Evolutionary conservation across 2,888 invertebrate genomes (phyloP), one percentile per base, ranked within the genome.

Genomic region (Leucophora obtusa): DNA sequence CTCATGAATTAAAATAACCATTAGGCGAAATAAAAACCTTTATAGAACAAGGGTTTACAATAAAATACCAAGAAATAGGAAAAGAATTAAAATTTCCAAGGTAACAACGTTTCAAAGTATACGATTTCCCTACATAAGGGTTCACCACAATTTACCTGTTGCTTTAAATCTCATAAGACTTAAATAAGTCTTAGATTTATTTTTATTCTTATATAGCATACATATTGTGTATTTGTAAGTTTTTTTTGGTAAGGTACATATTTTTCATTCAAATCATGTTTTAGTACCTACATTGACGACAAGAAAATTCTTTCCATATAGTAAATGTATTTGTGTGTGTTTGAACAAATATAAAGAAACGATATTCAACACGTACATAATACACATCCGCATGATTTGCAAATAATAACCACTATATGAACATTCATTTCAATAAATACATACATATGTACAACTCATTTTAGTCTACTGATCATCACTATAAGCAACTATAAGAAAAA

Each of bases 381-480:
- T 79, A 28, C 65, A 74, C 58, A 74, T 79, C 70, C 75, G 65
- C 74, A 75, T 75, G 75, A 79, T 75, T 79, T 75, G 71, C 66
- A 75, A 79, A 79, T 71, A 71, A 79, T 75, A 75, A 79, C 35
- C 70, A 72, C 60, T 53, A 33, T 77, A 66, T 72, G 71, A 66
- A 35, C 33, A 66, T 66, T 71, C 65, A 33, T 33, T 28, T 28
- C 38, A 53, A 53, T 21, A 8, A 21, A 38, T 14, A 15, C 53
- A 53, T 7, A 65, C 51, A 65, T n/a, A 60, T 15, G 21, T 43
- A 60, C 38, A 60, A 65, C 18, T 60, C 11, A 54, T 62, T 50
- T 66, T 54, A 60, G 71, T 66, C 76, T 77, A 21, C 51, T 65
- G 60, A 60, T 54, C 54, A 70, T 65, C n/a, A 47, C 15, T 24